Base-by-base conservation (phyloP, 2,888 invertebrate species). In the Apodemia arnacis region DNA sequence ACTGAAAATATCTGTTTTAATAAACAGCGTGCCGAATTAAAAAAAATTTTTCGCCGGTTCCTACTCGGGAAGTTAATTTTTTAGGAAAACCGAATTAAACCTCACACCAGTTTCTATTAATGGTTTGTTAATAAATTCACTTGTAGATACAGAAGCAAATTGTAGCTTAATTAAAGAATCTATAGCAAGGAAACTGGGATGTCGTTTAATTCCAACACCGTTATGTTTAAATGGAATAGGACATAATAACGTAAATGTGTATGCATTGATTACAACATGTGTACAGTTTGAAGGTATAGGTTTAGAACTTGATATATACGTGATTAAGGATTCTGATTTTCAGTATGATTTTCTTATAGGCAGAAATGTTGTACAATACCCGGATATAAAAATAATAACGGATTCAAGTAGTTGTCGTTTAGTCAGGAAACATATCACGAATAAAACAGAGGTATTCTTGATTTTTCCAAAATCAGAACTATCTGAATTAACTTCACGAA, bases 131-230 rank as follows among this genome's bases (percentile, higher is more conserved):
- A n/a, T n/a, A n/a, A n/a, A n/a, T n/a, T n/a, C n/a, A 1, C 76
- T 93, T 1, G 80, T 91, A 11, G 91, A 94, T 54, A 91, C 93
- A 1, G 92, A 93, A 7, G 93, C 91, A 5, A 91, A 34, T 76
- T 90, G 90, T 82, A 88, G 90, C 38, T 21, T 92, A 2, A 87
- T 92, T 13, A 90, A 86, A 59, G 90, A 90, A 76, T 89, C 90
- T 0, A 73, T 91, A 2, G 87, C 89, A 13, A 82, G 69, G 31
- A 66, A 31, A 1, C 4, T 91, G 13, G 79, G 81, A 0, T 87
- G 85, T 77, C 66, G 80, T 21, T 21, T 92, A 0, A 1, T 2
- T 1, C 90, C 90, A 0, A 59, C 18, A 80, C 70, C 24, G 0
- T 5, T 38, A 3, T 41, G 34, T 27, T 8, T 79, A 21, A 54